Percentiles rank a stretch among this genome's conserved stretches.
These are phyloP conservation scores for Astropecten irregularis DNA, from an alignment of 53 echinoderm and acorn worm genomes.

Conservation along the genomic window DNA sequence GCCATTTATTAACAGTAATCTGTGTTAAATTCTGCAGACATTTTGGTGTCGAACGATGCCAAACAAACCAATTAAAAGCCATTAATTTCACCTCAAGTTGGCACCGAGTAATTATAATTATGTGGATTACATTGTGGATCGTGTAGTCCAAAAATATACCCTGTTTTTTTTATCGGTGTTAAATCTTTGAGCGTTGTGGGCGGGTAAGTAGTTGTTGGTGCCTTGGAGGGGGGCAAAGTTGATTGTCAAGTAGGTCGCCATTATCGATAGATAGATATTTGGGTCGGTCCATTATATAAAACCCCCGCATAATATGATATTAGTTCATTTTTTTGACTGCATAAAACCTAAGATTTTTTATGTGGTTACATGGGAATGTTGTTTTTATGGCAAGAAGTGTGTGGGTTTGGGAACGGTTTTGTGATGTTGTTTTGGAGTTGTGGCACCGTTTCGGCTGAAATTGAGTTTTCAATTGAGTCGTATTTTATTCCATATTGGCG, in stretches of 20 bases:
- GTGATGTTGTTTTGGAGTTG: too few species aligned
- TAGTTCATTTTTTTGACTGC: not conserved
- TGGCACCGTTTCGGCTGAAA: too few species aligned
- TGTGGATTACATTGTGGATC: not conserved
- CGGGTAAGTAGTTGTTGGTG: not conserved
- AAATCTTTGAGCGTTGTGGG: not conserved
- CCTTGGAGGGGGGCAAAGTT: conserved; percentile 12
- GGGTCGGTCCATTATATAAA: not conserved
- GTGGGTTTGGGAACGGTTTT: too few species aligned
- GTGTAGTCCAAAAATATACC: not conserved
- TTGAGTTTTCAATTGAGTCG: too few species aligned
- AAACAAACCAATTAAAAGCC: conserved; percentile 23
- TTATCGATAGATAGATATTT: not conserved
- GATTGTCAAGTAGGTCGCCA: conserved; percentile 20
- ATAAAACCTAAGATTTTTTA: not conserved
- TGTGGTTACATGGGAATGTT: not conserved
- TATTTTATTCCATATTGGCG: too few species aligned
- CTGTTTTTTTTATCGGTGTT: conserved; percentile 4
- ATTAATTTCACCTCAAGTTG: conserved; percentile 21
- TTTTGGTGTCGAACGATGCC: conserved; percentile 7
- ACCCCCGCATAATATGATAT: not conserved
- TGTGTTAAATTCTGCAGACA: too few species aligned
- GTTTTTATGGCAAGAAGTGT: too few species aligned
- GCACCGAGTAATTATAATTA: not conserved
- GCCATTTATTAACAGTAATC: too few species aligned